phyloP scores from a whole-genome alignment of 2,797 vertebrate genomes.

The Muraenolepis orangiensis region DNA sequence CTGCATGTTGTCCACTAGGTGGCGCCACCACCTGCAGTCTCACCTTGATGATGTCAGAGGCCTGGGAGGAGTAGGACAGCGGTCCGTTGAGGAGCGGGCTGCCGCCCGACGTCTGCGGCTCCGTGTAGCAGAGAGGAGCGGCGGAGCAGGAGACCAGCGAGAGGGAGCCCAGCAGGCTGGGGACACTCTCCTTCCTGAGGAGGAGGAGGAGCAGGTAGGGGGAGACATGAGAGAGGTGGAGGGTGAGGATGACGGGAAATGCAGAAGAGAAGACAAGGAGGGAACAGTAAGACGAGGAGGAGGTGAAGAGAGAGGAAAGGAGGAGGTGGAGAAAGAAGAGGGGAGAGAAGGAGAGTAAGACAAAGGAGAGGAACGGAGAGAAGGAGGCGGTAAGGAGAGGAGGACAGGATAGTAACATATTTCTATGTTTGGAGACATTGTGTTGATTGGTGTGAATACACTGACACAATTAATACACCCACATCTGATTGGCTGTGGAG shows the following conservation, averaged over 20 bases:
- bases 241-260: background rate
- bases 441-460: background rate
- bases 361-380: background rate
- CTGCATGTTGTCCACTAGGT: too few relatives aligned
- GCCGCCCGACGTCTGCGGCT: constrained; percentile 71
- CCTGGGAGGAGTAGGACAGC: constrained; percentile 68
- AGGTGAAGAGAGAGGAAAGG: background rate
- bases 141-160: constrained; percentile 75
- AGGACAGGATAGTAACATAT: too few relatives aligned
- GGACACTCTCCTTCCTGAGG: constrained; percentile 73
- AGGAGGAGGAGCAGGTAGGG: too few relatives aligned
- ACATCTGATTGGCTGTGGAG: constrained; percentile 80
- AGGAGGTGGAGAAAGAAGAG: background rate
- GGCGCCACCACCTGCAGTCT: too few relatives aligned
- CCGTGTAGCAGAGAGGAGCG: constrained; percentile 77
- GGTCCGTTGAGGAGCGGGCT: constrained; percentile 81
- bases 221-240: background rate
- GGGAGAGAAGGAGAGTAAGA: too few relatives aligned
- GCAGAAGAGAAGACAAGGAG: background rate
- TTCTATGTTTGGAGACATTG: too few relatives aligned
- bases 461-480: constrained; percentile 55
- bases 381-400: background rate
- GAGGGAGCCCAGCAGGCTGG: constrained; percentile 80
- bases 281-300: background rate
- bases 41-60: background rate